Percentiles rank a stretch among this genome's conserved stretches.
These are phyloP conservation scores for Raja brachyura DNA, from an alignment of 2,113 vertebrate genomes.

Conservation along the genomic window DNA sequence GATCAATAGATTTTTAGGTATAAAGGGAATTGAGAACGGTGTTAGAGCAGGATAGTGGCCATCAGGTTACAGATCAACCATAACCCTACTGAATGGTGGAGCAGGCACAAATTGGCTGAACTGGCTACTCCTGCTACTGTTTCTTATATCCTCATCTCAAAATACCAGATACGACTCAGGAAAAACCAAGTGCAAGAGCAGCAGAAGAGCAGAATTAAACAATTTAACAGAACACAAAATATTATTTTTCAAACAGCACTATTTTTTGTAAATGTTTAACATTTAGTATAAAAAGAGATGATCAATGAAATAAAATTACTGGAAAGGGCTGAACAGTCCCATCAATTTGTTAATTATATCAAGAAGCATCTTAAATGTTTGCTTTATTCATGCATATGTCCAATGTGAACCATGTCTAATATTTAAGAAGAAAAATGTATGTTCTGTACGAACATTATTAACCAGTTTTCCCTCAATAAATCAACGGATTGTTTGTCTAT, in stretches of 20 bases:
- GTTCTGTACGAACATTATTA: neutral
- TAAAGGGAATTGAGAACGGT: no score
- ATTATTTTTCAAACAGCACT: neutral
- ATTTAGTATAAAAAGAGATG: neutral
- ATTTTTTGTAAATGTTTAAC: neutral
- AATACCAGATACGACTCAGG: neutral
- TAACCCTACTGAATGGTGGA: no score
- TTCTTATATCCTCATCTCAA: no score
- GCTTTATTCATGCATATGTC: neutral
- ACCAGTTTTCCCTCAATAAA: neutral
- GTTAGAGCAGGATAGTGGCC: no score
- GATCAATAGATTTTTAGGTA: no score
- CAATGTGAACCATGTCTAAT: neutral
- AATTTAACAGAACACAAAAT: neutral
- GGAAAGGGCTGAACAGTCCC: neutral
- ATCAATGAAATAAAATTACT: neutral
- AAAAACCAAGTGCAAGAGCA: neutral
- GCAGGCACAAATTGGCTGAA: no score
- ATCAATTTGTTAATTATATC: neutral
- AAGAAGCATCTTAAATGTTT: neutral
- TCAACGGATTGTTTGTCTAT: neutral
- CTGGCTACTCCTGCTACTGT: no score
- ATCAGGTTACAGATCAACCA: no score
- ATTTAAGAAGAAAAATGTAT: no score
- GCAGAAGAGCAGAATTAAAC: neutral